Evolutionary conservation across 64 coral and sea anemone species (phyloP), one percentile per base, ranked within the genome.

Genomic region (Hydrozoanthus tunicans): DNA sequence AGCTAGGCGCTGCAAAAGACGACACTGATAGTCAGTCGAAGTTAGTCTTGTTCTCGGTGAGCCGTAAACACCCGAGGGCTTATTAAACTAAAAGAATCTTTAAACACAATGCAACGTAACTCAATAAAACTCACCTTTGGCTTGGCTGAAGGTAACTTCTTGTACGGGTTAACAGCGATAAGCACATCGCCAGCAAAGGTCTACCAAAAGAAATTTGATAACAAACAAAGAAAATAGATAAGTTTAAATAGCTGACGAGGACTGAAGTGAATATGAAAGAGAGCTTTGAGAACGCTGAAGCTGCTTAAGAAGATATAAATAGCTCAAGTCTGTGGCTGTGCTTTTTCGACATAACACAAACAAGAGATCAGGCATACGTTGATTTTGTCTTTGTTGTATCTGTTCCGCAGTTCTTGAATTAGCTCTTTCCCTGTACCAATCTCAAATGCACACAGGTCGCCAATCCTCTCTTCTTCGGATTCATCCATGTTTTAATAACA

Each of bases 151-250:
- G 63, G 32, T 32, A 83, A 54, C 53, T 8, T 65, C 81, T 83
- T 83, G 81, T 64, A 83, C 81, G 81, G 81, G 43, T 83, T 83
- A 61, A 83, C 15, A 83, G 11, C 62, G 51, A 83, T 32, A 67
- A 83, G 81, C 8, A 83, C 81, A 68, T 83, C 81, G 8, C 81
- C 81, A 51, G 62, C 62, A 83, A 83, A 83, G 11, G 62, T 83
- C 81, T 83, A 55, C n/a, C 62, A 52, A 20, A 83, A 58, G 15
- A 15, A 23, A 59, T 79, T 6, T 73, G 5, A 6, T 73, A 79
- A 52, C 10, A 20, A 79, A 55, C n/a, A 79, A 66, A 3, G 17
- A 66, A 66, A 66, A 17, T 66, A 66, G 11, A 12, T 65, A 10
- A 65, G 63, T 65, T 14, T 14, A 10, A 64, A 65, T 4, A 8